Conservation (phyloP, 1,140 invertebrate genomes). For the Wasmannia auropunctata region DNA sequence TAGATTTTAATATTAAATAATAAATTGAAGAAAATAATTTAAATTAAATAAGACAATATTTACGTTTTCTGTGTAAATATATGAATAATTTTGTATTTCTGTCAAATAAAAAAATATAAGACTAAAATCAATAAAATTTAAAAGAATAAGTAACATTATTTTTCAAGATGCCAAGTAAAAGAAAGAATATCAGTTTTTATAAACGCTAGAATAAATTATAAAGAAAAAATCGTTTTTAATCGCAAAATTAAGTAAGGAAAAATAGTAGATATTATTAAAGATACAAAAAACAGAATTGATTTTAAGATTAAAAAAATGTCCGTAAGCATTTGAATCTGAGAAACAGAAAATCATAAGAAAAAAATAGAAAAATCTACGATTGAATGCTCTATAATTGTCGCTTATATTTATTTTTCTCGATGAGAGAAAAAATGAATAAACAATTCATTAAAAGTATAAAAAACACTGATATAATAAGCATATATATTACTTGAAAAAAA, state of each 20-base stretch:
- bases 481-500: too few species aligned
- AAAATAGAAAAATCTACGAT: not conserved
- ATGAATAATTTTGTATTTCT: not conserved
- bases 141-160: not conserved
- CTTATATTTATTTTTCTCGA: too few species aligned
- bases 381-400: too few species aligned
- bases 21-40: not conserved
- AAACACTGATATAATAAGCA: too few species aligned
- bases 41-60: not conserved
- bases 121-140: not conserved
- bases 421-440: too few species aligned
- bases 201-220: not conserved
- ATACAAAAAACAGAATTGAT: not conserved
- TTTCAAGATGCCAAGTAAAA: not conserved
- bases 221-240: not conserved
- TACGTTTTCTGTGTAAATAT: not conserved
- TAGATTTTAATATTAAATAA: too few species aligned
- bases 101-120: not conserved
- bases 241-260: not conserved
- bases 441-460: too few species aligned
- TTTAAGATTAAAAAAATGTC: not conserved
- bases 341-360: not conserved
- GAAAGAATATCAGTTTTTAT: not conserved
- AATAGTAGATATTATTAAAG: not conserved
- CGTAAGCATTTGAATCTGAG: not conserved